Evolutionary conservation across 2,797 vertebrate genomes (phyloP).

Genomic region (Liasis olivaceus): DNA sequence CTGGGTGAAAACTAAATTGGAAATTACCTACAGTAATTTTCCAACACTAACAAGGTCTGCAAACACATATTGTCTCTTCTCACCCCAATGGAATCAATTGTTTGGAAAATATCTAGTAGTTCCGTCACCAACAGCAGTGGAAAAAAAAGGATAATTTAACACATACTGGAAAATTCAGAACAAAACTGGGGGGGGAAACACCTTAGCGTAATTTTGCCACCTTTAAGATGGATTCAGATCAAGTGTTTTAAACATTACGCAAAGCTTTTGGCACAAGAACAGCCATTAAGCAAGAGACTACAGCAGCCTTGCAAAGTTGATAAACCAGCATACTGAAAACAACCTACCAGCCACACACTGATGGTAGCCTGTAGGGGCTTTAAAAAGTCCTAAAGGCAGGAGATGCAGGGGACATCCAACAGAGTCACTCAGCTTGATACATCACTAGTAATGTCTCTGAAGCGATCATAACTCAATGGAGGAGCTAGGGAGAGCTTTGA

Average conservation of each 20-base stretch:
- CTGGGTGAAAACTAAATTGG: background rate
- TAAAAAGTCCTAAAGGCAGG: background rate
- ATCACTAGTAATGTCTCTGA: background rate
- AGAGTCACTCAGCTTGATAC: background rate
- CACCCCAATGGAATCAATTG: background rate
- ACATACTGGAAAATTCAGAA: background rate
- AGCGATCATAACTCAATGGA: background rate
- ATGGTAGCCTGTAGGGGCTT: background rate
- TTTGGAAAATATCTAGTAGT: constrained; percentile 14
- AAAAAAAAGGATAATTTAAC: constrained; percentile 1
- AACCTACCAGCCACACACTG: background rate
- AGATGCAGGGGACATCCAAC: background rate
- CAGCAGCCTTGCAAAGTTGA: background rate
- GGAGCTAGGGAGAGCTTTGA: background rate
- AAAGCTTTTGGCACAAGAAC: background rate
- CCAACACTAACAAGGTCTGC: background rate
- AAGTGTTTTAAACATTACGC: background rate
- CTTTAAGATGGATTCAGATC: background rate
- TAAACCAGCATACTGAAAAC: background rate
- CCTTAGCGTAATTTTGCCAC: background rate
- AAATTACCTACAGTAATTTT: background rate
- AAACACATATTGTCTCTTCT: background rate
- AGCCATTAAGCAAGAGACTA: background rate
- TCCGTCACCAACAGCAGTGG: background rate
- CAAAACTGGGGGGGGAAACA: background rate